These are phyloP conservation scores for Drosophila mimetica DNA, from an alignment of 2,888 invertebrate species.

Conservation along the genomic window DNA sequence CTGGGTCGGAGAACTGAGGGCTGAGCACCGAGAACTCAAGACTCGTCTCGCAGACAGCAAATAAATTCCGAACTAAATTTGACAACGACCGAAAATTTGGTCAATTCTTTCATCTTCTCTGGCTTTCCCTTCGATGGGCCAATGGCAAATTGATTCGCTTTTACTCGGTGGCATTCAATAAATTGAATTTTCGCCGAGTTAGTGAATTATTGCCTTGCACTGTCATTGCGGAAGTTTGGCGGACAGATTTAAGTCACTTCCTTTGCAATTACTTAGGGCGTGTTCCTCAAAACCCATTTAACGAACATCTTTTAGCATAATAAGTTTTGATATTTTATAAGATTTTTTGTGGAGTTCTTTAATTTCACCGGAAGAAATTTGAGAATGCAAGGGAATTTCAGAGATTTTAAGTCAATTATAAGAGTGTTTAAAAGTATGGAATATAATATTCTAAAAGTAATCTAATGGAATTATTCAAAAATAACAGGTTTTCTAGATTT, in stretches of 20 bases:
- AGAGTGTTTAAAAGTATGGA: too few species aligned
- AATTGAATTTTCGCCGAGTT: slow-evolving; percentile 47
- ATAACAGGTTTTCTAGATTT: too few species aligned
- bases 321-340: background rate
- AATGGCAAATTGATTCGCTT: slow-evolving; percentile 35
- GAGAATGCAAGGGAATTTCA: too few species aligned
- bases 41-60: slow-evolving; percentile 37
- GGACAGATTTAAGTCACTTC: slow-evolving; percentile 10
- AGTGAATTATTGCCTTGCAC: slow-evolving; percentile 35
- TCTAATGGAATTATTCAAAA: too few species aligned
- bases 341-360: too few species aligned
- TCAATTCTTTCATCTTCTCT: slow-evolving; percentile 11
- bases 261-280: background rate
- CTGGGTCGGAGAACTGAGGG: background rate
- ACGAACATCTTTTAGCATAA: background rate
- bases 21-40: background rate
- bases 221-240: slow-evolving; percentile 10
- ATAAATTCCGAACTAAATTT: slow-evolving; percentile 40
- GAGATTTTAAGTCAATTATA: too few species aligned
- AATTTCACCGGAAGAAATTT: too few species aligned
- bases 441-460: too few species aligned
- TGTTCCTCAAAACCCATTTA: background rate
- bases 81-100: slow-evolving; percentile 14
- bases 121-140: slow-evolving; percentile 1
- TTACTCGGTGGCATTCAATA: slow-evolving; percentile 33